These are phyloP conservation scores for Coryphaenoides rupestris DNA, from an alignment of 2,113 vertebrate genomes.

Conservation along the genomic window DNA sequence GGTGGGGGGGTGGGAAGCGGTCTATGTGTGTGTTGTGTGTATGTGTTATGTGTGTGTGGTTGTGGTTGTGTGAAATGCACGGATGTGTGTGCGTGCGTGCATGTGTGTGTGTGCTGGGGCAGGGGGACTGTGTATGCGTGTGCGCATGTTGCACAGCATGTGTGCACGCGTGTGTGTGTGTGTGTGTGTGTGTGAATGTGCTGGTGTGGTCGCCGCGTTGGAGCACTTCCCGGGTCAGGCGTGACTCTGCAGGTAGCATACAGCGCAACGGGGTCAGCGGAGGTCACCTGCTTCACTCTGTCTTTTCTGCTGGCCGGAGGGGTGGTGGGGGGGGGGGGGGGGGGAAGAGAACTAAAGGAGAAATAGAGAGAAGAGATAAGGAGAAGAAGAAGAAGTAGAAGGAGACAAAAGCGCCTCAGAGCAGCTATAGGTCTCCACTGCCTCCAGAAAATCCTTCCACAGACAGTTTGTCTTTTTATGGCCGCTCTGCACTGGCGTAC, in stretches of 20 bases:
- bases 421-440: not conserved
- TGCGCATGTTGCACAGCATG: too few relatives aligned
- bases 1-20: too few relatives aligned
- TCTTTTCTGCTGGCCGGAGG: too few relatives aligned
- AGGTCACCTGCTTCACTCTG: constrained; percentile 62
- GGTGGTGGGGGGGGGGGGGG: too few relatives aligned
- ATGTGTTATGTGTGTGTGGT: not conserved
- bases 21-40: not conserved
- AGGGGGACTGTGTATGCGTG: too few relatives aligned
- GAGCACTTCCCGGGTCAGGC: constrained; percentile 64
- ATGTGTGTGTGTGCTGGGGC: constrained; percentile 1
- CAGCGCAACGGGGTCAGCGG: constrained; percentile 48
- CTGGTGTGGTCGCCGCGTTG: constrained; percentile 39
- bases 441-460: too few relatives aligned
- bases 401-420: too few relatives aligned
- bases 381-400: too few relatives aligned
- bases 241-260: constrained; percentile 66
- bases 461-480: too few relatives aligned
- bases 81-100: not conserved
- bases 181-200: constrained; percentile 1
- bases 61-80: not conserved
- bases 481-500: too few relatives aligned
- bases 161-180: constrained; percentile 1
- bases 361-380: too few relatives aligned
- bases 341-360: too few relatives aligned